These are phyloP conservation scores for Acromyrmex charruanus DNA, from an alignment of 1,140 invertebrate genomes.

Conservation along the genomic window DNA sequence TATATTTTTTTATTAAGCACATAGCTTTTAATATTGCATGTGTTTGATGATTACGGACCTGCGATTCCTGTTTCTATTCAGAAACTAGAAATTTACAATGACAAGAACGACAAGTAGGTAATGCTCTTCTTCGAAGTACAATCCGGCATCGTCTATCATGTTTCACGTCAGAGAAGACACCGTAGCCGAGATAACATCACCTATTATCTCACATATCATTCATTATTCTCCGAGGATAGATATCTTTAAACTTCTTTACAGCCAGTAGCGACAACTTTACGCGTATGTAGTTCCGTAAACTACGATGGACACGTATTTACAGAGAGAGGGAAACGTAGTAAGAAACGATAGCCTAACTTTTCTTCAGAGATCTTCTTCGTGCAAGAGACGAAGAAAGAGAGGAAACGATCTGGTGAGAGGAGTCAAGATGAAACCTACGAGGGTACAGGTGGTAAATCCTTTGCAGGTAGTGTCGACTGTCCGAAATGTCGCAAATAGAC, in stretches of 20 bases:
- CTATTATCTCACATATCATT: conserved; percentile 79
- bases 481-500: neutral
- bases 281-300: conserved; percentile 69
- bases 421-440: conserved; percentile 18
- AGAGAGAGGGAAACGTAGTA: neutral
- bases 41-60: neutral
- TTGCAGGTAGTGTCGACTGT: neutral
- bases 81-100: conserved; percentile 44
- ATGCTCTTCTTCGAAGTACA: conserved; percentile 1
- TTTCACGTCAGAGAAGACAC: conserved; percentile 1
- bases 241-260: conserved; percentile 75
- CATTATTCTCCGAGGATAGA: conserved; percentile 70
- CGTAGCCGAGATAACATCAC: conserved; percentile 73
- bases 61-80: conserved; percentile 13
- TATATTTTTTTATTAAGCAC: conserved; percentile 15
- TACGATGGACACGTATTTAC: conserved; percentile 44
- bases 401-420: neutral
- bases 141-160: conserved; percentile 33
- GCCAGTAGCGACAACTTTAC: conserved; percentile 75
- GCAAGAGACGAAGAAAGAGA: neutral
- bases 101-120: neutral
- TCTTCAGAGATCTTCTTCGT: neutral
- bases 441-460: conserved; percentile 9
- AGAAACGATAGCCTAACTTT: neutral
- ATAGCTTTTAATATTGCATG: neutral